These are phyloP conservation scores for Tiliqua scincoides DNA, from an alignment of 2,113 vertebrate species.

Conservation along the genomic window DNA sequence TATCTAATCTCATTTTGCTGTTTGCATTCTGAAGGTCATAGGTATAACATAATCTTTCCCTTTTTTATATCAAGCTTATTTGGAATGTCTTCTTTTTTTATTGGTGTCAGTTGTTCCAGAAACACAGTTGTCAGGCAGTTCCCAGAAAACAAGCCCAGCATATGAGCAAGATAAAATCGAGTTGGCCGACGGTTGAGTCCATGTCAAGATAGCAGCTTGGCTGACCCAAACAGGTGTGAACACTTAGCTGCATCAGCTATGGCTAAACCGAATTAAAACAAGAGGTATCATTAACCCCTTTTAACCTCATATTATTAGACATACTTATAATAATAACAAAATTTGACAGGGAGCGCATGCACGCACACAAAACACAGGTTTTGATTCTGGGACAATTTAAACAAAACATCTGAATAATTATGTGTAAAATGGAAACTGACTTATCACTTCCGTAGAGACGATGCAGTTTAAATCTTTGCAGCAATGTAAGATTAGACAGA, in stretches of 20 bases:
- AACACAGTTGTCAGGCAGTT: background rate
- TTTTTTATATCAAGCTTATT: conserved; percentile 6
- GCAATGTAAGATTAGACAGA: background rate
- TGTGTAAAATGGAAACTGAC: background rate
- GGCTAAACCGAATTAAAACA: conserved; percentile 14
- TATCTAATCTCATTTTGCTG: background rate
- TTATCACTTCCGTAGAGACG: background rate
- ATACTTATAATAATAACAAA: background rate
- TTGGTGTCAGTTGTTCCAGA: conserved; percentile 32
- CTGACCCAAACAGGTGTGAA: conserved; percentile 14
- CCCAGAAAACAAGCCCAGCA: background rate
- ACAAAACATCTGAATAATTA: conserved; percentile 11
- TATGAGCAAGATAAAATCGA: background rate
- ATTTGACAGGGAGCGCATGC: background rate
- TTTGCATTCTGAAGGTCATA: conserved; percentile 38
- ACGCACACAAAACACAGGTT: background rate
- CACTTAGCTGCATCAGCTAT: background rate
- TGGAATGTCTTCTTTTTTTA: conserved; percentile 28
- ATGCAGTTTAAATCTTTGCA: background rate
- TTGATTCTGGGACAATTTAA: conserved; percentile 8
- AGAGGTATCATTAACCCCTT: conserved; percentile 16
- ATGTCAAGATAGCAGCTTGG: background rate
- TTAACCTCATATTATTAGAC: background rate
- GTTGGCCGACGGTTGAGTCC: conserved; percentile 17
- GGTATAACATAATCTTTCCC: background rate